Evolutionary conservation across 2,797 vertebrate genomes (phyloP).

Genomic region (Cheirogaleus major): DNA sequence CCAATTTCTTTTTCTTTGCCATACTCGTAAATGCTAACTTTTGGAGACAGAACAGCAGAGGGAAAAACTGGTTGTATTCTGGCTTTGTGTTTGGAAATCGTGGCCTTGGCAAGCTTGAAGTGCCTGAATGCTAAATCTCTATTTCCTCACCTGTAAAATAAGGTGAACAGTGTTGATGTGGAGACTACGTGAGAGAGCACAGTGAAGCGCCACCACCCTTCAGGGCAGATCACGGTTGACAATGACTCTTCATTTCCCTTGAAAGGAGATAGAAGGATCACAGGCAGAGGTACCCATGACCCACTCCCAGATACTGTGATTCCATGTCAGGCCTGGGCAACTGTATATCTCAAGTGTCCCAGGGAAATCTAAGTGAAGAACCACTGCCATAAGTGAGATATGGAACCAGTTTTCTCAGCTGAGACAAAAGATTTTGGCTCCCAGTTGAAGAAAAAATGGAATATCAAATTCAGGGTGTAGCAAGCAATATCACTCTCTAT

Average conservation of each 20-base stretch:
- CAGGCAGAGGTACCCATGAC: accelerated
- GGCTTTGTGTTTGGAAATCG: not conserved
- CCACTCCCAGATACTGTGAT: not conserved
- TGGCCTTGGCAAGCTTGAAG: not conserved
- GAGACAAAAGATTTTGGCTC: not conserved
- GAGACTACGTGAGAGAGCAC: not conserved
- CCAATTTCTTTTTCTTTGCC: not conserved
- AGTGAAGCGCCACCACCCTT: not conserved
- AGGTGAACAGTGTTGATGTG: not conserved
- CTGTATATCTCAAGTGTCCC: not conserved
- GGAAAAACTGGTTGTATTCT: not conserved
- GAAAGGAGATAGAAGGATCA: not conserved
- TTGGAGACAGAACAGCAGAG: not conserved
- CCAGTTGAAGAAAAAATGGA: not conserved
- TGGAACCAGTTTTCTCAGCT: not conserved
- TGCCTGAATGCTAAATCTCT: not conserved
- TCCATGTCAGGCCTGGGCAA: not conserved
- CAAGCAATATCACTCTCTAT: not conserved
- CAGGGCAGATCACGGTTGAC: not conserved
- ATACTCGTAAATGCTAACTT: not conserved
- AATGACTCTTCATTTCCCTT: not conserved
- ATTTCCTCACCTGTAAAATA: not conserved
- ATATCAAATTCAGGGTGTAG: not conserved
- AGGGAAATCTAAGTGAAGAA: not conserved
- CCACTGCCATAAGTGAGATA: no score